Evolutionary conservation across 2,797 vertebrate species (phyloP).

Genomic region (Microcaecilia unicolor): DNA sequence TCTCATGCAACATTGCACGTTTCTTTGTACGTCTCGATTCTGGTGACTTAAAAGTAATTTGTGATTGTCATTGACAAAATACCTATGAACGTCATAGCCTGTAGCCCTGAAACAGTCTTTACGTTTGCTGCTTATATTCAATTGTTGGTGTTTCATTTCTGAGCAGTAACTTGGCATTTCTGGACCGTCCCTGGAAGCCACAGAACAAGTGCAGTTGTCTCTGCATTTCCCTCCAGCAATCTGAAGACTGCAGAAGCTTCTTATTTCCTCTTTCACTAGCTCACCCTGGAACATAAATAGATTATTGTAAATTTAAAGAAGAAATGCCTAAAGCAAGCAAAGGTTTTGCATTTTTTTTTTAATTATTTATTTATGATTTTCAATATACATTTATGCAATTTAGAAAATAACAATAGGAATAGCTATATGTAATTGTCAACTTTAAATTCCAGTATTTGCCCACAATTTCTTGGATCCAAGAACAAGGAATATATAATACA

Average conservation of each 20-base stretch:
- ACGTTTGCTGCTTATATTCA: not conserved
- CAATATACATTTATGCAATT: too few relatives aligned
- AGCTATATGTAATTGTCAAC: too few relatives aligned
- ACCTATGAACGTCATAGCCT: not conserved
- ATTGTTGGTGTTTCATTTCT: not conserved
- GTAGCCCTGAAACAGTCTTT: constrained; percentile 1
- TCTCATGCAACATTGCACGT: accelerated
- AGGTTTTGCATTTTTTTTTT: too few relatives aligned
- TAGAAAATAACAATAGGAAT: too few relatives aligned
- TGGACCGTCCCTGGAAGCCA: not conserved
- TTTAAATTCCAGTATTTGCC: too few relatives aligned
- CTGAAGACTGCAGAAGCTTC: constrained; percentile 12
- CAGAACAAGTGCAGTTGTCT: not conserved
- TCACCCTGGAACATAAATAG: constrained; percentile 29
- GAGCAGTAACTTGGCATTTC: not conserved
- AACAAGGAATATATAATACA: too few relatives aligned
- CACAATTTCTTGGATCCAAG: too few relatives aligned
- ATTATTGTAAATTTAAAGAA: too few relatives aligned
- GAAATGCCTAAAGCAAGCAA: too few relatives aligned
- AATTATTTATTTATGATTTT: too few relatives aligned
- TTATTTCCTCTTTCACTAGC: constrained; percentile 32
- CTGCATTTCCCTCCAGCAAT: constrained; percentile 4
- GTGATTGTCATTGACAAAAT: not conserved
- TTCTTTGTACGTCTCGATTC: not conserved
- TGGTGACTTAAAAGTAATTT: not conserved